Evolutionary conservation across 2,888 invertebrate species (phyloP).

Genomic region (Drosophila mulleri): DNA sequence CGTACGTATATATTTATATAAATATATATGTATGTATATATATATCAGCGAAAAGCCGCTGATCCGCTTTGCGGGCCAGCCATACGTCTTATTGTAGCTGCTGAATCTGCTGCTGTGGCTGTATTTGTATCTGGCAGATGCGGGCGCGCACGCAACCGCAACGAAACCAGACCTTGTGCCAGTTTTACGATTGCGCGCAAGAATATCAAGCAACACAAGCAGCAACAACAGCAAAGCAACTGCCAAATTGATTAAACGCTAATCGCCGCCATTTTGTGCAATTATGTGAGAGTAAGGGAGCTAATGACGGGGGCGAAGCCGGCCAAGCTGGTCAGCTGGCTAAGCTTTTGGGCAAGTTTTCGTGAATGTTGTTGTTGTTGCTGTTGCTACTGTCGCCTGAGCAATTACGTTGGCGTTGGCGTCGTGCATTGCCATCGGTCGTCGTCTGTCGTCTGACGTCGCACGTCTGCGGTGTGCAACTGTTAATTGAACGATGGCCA

Average conservation of each 20-base stretch:
- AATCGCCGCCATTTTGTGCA: slow-evolving; percentile 75
- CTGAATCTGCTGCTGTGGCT: slow-evolving; percentile 15
- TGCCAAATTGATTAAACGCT: slow-evolving; percentile 76
- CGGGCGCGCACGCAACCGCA: slow-evolving; percentile 57
- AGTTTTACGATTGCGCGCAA: slow-evolving; percentile 69
- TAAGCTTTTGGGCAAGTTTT: slow-evolving; percentile 61
- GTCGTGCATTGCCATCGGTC: slow-evolving; percentile 64
- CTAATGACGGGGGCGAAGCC: slow-evolving; percentile 1
- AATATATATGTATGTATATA: slow-evolving; percentile 33
- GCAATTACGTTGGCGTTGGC: slow-evolving; percentile 61
- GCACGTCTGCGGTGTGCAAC: slow-evolving; percentile 56
- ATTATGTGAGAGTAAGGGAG: slow-evolving; percentile 37
- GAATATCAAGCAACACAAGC: slow-evolving; percentile 50
- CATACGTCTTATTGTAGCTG: slow-evolving; percentile 56
- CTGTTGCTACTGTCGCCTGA: slow-evolving; percentile 28
- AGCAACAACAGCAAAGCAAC: slow-evolving; percentile 4
- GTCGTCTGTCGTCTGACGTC: slow-evolving; percentile 2
- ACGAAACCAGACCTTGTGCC: slow-evolving; percentile 79
- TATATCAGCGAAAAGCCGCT: slow-evolving; percentile 71
- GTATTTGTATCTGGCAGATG: slow-evolving; percentile 56
- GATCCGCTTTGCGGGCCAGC: slow-evolving; percentile 67
- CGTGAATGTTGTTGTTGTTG: slow-evolving; percentile 21
- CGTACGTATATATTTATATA: background rate
- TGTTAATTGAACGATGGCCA: slow-evolving; percentile 68
- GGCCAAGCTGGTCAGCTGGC: slow-evolving; percentile 33